Percentiles rank a stretch among this genome's conserved stretches.
Conservation (phyloP, 2,113 vertebrate genomes). For the Nicator chloris region DNA sequence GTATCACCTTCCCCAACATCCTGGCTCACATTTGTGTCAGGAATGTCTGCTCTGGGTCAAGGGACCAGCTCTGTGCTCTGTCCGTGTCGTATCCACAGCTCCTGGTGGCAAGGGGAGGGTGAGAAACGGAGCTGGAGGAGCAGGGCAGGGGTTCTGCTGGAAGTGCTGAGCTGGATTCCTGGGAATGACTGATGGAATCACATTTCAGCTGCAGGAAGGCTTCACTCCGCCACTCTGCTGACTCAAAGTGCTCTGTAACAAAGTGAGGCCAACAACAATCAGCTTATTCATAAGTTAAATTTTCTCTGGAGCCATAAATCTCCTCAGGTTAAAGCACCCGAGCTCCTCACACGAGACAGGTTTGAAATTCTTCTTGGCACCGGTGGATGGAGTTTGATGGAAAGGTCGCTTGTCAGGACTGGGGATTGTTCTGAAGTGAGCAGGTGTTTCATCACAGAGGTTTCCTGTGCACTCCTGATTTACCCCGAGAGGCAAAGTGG, state of each 20-base stretch:
- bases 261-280: background rate
- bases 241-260: background rate
- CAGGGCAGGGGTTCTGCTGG: background rate
- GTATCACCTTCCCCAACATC: too few relatives aligned
- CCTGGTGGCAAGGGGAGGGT: background rate
- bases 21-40: background rate
- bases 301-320: background rate
- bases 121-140: background rate
- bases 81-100: accelerated
- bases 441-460: background rate
- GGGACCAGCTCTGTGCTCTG: background rate
- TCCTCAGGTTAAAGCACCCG: background rate
- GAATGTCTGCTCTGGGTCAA: background rate
- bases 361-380: background rate
- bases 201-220: background rate
- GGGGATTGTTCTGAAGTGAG: background rate
- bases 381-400: background rate
- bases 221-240: background rate
- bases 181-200: background rate
- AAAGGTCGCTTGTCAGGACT: background rate
- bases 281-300: background rate
- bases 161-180: background rate
- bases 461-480: background rate
- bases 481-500: background rate
- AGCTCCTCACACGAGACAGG: background rate